Evolutionary conservation across 2,888 invertebrate species (phyloP).

Genomic region (Patella pellucida): DNA sequence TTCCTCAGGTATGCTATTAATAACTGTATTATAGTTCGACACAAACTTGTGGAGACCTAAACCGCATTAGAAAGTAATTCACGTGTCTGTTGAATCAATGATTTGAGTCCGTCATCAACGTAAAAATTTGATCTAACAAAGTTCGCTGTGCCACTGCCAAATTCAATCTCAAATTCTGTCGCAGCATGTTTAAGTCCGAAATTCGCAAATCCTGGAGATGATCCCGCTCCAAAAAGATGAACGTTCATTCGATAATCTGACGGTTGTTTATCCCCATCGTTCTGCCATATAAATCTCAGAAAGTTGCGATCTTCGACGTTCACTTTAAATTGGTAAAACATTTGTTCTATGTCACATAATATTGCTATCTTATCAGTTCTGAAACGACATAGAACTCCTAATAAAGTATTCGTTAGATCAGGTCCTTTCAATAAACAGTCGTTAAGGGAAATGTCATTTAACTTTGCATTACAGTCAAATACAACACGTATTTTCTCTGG

Average conservation of each 20-base stretch:
- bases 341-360: constrained; percentile 37
- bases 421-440: constrained; percentile 37
- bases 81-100: no score
- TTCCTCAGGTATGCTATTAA: neutral
- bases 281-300: constrained; percentile 36
- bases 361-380: constrained; percentile 30
- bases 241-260: constrained; percentile 36
- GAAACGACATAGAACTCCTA: constrained; percentile 38
- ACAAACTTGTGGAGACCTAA: no score
- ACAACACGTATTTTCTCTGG: constrained; percentile 22
- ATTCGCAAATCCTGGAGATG: constrained; percentile 37
- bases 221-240: constrained; percentile 36
- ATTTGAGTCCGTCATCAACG: constrained; percentile 40
- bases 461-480: constrained; percentile 39
- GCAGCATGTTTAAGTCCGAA: constrained; percentile 32
- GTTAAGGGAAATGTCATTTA: constrained; percentile 1
- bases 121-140: constrained; percentile 34
- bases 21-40: no score
- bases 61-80: no score
- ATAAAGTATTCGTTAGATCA: constrained; percentile 32
- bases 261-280: constrained; percentile 11
- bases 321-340: constrained; percentile 31
- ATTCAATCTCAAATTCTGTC: constrained; percentile 15
- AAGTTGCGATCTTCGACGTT: constrained; percentile 23
- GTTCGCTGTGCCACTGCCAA: constrained; percentile 16